These are phyloP conservation scores for Apaloderma vittatum DNA, from an alignment of 2,113 vertebrate genomes.

Conservation along the genomic window DNA sequence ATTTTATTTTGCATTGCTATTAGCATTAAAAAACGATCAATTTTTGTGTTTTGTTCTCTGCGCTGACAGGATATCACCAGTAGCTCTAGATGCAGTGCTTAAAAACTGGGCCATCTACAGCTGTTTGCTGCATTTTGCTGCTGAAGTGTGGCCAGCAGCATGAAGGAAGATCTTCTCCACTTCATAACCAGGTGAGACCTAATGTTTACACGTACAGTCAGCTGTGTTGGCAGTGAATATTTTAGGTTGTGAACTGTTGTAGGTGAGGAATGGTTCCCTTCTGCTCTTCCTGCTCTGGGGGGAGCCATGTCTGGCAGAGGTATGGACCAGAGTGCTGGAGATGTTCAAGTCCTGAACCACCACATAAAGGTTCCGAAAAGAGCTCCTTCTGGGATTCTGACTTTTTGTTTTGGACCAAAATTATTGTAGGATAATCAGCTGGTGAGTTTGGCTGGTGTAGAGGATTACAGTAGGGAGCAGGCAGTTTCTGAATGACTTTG, in stretches of 20 bases:
- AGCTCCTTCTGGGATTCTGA: not conserved
- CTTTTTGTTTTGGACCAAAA: not conserved
- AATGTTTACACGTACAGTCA: not conserved
- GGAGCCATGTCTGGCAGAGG: not conserved
- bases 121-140: not conserved
- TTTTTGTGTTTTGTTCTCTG: not conserved
- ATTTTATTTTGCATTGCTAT: not conserved
- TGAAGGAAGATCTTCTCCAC: not conserved
- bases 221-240: accelerated
- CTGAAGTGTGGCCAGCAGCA: not conserved
- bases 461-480: not conserved
- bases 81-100: not conserved
- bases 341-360: accelerated
- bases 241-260: not conserved
- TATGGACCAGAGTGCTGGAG: not conserved
- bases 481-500: not conserved
- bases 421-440: not conserved
- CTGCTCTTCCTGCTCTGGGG: not conserved
- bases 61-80: not conserved
- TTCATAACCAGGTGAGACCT: not conserved
- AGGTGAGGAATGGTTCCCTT: not conserved
- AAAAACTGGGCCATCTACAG: not conserved
- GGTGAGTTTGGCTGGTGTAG: not conserved
- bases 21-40: not conserved
- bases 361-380: not conserved